phyloP scores from a whole-genome alignment of 2,888 invertebrate genomes.

The Tetragnatha montana region DNA sequence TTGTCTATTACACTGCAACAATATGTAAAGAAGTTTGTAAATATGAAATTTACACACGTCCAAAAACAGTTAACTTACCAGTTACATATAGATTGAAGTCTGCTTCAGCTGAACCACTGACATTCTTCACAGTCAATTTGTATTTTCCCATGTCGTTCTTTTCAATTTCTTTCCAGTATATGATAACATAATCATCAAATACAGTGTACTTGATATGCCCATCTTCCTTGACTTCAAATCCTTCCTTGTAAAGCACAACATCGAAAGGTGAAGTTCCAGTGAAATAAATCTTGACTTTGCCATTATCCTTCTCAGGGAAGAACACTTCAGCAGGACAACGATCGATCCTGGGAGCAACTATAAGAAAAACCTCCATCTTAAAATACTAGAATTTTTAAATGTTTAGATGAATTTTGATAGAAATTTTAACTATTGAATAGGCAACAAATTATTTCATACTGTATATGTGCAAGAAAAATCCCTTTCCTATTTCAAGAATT shows the following conservation, averaged over 20 bases:
- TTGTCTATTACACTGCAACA: not conserved
- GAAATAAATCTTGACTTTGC: conserved; percentile 97
- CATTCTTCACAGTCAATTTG: conserved; percentile 90
- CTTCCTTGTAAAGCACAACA: conserved; percentile 89
- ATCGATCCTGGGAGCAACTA: conserved; percentile 93
- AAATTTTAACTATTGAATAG: too few species aligned
- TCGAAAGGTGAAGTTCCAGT: conserved; percentile 96
- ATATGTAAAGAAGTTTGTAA: not conserved
- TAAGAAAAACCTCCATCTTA: conserved; percentile 34
- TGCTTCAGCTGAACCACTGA: conserved; percentile 90
- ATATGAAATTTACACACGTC: not conserved
- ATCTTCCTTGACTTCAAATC: conserved; percentile 85
- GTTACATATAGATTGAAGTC: conserved; percentile 91
- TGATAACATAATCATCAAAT: conserved; percentile 97
- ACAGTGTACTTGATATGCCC: conserved; percentile 90
- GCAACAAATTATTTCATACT: too few species aligned
- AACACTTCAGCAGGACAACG: conserved; percentile 92
- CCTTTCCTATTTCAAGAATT: too few species aligned
- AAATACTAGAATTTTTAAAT: too few species aligned
- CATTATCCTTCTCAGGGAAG: conserved; percentile 95
- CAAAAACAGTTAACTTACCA: conserved; percentile 76
- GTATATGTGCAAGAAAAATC: not conserved
- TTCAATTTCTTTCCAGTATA: conserved; percentile 93
- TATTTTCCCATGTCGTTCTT: conserved; percentile 94
- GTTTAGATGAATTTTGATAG: too few species aligned